Percentiles rank a stretch among this genome's conserved stretches.
Evolutionary conservation across 2,113 vertebrate species (phyloP).

Genomic region (Cairina moschata): DNA sequence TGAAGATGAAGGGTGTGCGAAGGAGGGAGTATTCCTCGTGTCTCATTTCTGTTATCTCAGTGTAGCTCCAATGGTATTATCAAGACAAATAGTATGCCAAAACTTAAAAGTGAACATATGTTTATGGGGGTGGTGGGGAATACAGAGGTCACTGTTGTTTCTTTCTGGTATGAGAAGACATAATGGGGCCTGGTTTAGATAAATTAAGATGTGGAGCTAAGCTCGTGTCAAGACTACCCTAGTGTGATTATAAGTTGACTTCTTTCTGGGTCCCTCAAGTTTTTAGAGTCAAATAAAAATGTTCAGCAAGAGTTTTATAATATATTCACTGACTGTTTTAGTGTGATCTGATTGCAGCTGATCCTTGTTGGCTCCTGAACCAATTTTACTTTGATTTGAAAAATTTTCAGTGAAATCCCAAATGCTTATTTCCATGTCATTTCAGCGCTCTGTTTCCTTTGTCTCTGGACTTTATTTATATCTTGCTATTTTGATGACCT

Average conservation of each 20-base stretch:
- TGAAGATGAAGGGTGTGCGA: neutral
- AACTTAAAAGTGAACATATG: constrained; percentile 59
- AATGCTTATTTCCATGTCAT: neutral
- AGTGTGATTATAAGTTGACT: constrained; percentile 48
- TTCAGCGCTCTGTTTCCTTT: neutral
- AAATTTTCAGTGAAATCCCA: constrained; percentile 10
- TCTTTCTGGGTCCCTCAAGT: constrained; percentile 38
- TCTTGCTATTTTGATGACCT: neutral
- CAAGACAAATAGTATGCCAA: constrained; percentile 60
- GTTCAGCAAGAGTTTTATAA: constrained; percentile 38
- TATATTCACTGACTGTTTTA: neutral
- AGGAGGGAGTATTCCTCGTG: constrained; percentile 35
- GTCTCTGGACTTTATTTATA: constrained; percentile 21
- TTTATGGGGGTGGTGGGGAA: constrained; percentile 59
- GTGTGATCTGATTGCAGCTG: neutral
- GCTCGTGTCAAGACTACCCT: constrained; percentile 15
- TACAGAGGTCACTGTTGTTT: constrained; percentile 53
- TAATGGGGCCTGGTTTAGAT: constrained; percentile 59
- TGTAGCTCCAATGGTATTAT: constrained; percentile 47
- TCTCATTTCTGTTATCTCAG: constrained; percentile 17
- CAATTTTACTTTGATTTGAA: neutral
- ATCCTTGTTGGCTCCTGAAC: neutral
- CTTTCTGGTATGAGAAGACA: constrained; percentile 48
- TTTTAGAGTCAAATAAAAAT: constrained; percentile 39
- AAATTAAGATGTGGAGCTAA: constrained; percentile 58